Evolutionary conservation across 1,140 invertebrate genomes (phyloP), one percentile per base, ranked within the genome.

Genomic region (Drosophila santomea): DNA sequence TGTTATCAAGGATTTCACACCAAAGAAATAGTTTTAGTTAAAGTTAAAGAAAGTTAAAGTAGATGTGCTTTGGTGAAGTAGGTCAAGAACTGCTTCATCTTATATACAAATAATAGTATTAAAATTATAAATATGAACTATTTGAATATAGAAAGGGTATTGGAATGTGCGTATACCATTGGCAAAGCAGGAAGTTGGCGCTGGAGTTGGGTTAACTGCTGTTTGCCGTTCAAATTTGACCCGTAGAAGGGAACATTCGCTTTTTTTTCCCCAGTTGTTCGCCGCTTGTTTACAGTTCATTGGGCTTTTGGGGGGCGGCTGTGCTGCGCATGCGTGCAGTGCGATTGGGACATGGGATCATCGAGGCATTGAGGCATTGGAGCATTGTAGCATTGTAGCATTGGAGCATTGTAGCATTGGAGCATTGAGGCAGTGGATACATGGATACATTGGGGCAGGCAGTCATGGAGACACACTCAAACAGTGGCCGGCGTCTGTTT

Each of bases 231-330:
- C 36, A 73, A 62, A 73, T 79, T 82, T 83, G 83, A 86, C 63
- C 83, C 76, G 78, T 71, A 58, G 66, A 75, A 75, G 71, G 74
- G 68, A 62, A 78, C 51, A 72, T 74, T 48, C 43, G 32, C 39
- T 28, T 74, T 45, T 44, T 36, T 44, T 36, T 23, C 32, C 23
- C 14, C 38, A 35, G 68, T 41, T 56, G 15, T 51, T 57, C 61
- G 61, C 35, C 63, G 43, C 61, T 64, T 69, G 59, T 83, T 86
- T 77, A 81, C 84, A 89, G 83, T 89, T 88, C 83, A 88, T 77
- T 88, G 84, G 67, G 55, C 68, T 55, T 57, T 67, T 45, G 56
- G 73, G 52, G 39, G 50, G 35, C 39, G 20, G 20, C 20, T 20
- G 20, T 20, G 20, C 20, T 60, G 60, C 60, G 59, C 57, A 63